phyloP scores from a whole-genome alignment of 2,888 invertebrate genomes.

The Yponomeuta sedellus region DNA sequence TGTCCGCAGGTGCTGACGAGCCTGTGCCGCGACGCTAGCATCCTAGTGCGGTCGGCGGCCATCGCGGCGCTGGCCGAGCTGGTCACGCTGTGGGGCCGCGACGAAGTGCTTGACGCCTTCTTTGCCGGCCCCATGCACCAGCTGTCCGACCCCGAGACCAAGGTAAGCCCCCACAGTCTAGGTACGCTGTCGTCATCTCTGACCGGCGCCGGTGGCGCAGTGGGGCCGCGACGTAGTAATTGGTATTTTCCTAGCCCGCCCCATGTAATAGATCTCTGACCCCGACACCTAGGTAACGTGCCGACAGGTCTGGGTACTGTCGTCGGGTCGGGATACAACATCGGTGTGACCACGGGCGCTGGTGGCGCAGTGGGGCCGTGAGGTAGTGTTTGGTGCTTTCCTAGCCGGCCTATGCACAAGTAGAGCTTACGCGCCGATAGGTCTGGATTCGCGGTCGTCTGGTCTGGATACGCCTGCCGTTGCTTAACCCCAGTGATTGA shows the following conservation, averaged over 20 bases:
- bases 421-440: too few species aligned
- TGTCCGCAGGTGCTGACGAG: conserved; percentile 48
- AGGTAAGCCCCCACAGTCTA: conserved; percentile 34
- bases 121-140: conserved; percentile 62
- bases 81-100: conserved; percentile 32
- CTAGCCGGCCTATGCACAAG: too few species aligned
- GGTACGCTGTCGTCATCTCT: too few species aligned
- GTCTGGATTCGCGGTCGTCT: too few species aligned
- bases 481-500: too few species aligned
- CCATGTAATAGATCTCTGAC: conserved; percentile 61
- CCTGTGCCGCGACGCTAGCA: conserved; percentile 62
- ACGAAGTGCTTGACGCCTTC: conserved; percentile 49
- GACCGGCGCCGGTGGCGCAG: too few species aligned
- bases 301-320: not conserved
- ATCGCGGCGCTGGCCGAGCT: conserved; percentile 53
- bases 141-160: conserved; percentile 60
- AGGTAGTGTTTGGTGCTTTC: too few species aligned
- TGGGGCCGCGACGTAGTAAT: too few species aligned
- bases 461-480: too few species aligned
- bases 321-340: too few species aligned
- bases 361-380: too few species aligned
- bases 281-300: conserved; percentile 55
- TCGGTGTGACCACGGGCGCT: too few species aligned
- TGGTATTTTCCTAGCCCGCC: conserved; percentile 47
- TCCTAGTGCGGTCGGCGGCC: conserved; percentile 59